Evolutionary conservation across 1,140 invertebrate genomes (phyloP).

Genomic region (Phymorhynchus buccinoides): DNA sequence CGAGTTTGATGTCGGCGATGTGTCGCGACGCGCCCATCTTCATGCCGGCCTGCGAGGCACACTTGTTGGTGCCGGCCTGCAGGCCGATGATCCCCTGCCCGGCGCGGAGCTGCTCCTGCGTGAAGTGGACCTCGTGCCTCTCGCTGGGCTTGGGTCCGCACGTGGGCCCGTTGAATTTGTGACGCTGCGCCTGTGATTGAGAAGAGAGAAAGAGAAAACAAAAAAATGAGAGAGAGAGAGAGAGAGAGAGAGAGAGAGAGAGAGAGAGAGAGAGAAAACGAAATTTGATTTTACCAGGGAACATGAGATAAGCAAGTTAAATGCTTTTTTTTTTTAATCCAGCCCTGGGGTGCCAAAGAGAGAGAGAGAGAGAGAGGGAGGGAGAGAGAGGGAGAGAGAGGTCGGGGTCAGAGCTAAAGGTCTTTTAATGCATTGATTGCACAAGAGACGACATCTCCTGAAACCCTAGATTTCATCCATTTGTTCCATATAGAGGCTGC

Average conservation of each 20-base stretch:
- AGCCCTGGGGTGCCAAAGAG: background rate
- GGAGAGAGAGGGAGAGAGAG: background rate
- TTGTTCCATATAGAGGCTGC: no score
- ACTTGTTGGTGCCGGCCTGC: constrained; percentile 82
- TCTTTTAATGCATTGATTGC: no score
- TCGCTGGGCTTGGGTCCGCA: constrained; percentile 92
- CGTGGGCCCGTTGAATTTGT: constrained; percentile 61
- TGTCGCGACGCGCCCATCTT: constrained; percentile 72
- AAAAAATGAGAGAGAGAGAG: background rate
- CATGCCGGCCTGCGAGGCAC: constrained; percentile 74
- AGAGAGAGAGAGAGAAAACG: background rate
- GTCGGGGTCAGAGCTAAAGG: background rate
- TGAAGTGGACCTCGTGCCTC: constrained; percentile 85
- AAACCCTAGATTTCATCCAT: no score
- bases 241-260: constrained; percentile 24
- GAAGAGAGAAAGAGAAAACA: no score
- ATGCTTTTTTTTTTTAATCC: no score
- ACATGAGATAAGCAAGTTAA: no score
- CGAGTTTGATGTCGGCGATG: constrained; percentile 69
- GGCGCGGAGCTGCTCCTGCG: constrained; percentile 91
- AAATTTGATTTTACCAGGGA: background rate
- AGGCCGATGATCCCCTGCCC: constrained; percentile 92
- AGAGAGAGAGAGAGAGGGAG: background rate
- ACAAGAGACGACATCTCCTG: no score
- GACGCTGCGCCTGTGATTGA: constrained; percentile 61